Evolutionary conservation across 2,888 invertebrate species (phyloP), one percentile per base, ranked within the genome.

Genomic region (Callosobruchus maculatus): DNA sequence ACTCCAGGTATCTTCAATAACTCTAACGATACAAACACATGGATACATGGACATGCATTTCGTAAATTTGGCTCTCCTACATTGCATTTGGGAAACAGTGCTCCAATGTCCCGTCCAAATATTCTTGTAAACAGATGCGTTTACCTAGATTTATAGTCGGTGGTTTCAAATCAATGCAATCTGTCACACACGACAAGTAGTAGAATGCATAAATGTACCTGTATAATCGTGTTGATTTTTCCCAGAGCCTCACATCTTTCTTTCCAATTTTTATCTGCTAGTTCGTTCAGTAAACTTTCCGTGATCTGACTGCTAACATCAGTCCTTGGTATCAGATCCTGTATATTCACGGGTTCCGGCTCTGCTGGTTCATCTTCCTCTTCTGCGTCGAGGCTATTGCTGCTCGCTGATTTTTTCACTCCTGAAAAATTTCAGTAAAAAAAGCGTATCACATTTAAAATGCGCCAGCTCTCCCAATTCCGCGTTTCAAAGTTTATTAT

Each of bases 241-340:
- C 91, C 91, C 21, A 95, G 84, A 0, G 92, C 94, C 87, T 95
- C 95, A 80, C 92, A 93, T 74, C 95, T 89, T 79, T 93, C 93
- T 90, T 98, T 98, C 98, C 98, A 98, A 87, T 96, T 96, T 87
- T 96, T 97, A 86, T 97, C 96, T 22, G 91, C 90, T 80, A 97
- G 89, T 86, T 97, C 96, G 7, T 90, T 92, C 2, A 97, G 87
- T 0, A 98, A 87, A 0, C 92, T 87, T 79, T 95, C 95, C 0
- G 96, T 96, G 77, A 98, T 93, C 80, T 94, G 93, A 2, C 91
- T 90, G 74, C 95, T 93, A 78, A 97, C 94, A 84, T 97, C 97
- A 0, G 93, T 91, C 69, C 95, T 89, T 0, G 96, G 93, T 9
- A 96, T 85, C 21, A 91, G 88, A 87, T 97, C 97, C 26, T 93